Base-by-base conservation (phyloP, 2,797 vertebrate species). In the Gephyroberyx darwinii region DNA sequence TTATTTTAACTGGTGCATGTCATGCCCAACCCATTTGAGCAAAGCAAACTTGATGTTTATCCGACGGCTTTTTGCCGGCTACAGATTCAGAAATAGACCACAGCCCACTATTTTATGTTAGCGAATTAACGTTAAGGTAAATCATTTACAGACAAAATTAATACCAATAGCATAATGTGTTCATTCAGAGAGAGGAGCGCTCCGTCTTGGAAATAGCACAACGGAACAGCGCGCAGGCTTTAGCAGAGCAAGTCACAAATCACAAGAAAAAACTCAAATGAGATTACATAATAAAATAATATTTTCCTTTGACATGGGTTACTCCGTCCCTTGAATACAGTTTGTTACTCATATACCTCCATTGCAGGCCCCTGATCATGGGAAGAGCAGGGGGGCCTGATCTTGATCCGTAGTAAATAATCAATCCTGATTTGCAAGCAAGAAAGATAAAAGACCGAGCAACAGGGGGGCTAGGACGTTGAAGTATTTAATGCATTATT, bases 1-100 rank as follows among this genome's bases (percentile, higher is more conserved):
- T 14, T 64, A 63, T 41, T 65, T 75, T 65, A 71, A 37, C 56
- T 48, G 52, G 69, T 22, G 4, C 9, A 2, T 61, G 33, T n/a
- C 8, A 33, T 52, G 45, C 17, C 45, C 7, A 17, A 47, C 17
- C 14, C 7, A n/a, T 16, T n/a, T 5, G 45, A 26, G 20, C 2
- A 8, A 13, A 20, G 3, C n/a, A 5, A 10, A 22, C 51, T 13
- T 10, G 8, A 22, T 52, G n/a, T 52, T 22, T 22, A 52, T 20
- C 48, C 16, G 19, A 51, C 19, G 48, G 10, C 51, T 13, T 10
- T 2, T 6, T 52, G 8, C 20, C 8, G 8, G 51, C 10, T 26
- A 13, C 8, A 8, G 8, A 9, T 52, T 52, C 8, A 20, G 20
- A 52, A 3, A 52, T 22, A 26, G 10, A 20, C 10, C 20, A 8